phyloP scores from a whole-genome alignment of 2,888 invertebrate species.

The Temnothorax rugatulus region DNA sequence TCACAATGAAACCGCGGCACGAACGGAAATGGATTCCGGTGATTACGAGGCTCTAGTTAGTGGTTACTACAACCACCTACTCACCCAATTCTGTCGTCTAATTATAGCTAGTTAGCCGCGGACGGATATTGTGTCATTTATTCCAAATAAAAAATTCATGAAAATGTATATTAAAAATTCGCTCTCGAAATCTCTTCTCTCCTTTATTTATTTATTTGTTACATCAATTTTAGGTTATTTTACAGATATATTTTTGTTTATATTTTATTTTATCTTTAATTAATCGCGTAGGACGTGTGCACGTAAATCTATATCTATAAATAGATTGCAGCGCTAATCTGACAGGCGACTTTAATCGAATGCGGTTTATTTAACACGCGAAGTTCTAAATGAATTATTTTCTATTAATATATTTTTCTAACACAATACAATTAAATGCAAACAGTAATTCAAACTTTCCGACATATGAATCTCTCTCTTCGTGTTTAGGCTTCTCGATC shows the following conservation, averaged over 20 bases:
- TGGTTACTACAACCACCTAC: neutral
- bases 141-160: neutral
- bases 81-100: slow-evolving; percentile 11
- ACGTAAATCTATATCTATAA: slow-evolving; percentile 25
- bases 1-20: slow-evolving; percentile 9
- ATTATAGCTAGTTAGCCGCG: slow-evolving; percentile 12
- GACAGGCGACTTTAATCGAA: slow-evolving; percentile 26
- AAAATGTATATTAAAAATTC: neutral
- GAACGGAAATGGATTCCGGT: slow-evolving; percentile 32
- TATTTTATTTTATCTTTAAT: slow-evolving; percentile 31
- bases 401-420: slow-evolving; percentile 24
- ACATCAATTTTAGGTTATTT: neutral
- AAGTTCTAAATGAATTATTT: slow-evolving; percentile 4
- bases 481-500: neutral
- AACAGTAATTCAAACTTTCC: neutral
- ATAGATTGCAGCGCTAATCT: slow-evolving; percentile 20
- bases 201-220: neutral
- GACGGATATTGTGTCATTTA: neutral
- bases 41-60: slow-evolving; percentile 14
- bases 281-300: slow-evolving; percentile 19
- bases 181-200: neutral
- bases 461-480: neutral
- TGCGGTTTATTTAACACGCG: slow-evolving; percentile 5
- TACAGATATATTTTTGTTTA: neutral
- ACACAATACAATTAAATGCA: slow-evolving; percentile 24